Percentiles rank a stretch among this genome's conserved stretches.
Evolutionary conservation across 2,888 invertebrate genomes (phyloP).

Genomic region (Ophion slaviceki): DNA sequence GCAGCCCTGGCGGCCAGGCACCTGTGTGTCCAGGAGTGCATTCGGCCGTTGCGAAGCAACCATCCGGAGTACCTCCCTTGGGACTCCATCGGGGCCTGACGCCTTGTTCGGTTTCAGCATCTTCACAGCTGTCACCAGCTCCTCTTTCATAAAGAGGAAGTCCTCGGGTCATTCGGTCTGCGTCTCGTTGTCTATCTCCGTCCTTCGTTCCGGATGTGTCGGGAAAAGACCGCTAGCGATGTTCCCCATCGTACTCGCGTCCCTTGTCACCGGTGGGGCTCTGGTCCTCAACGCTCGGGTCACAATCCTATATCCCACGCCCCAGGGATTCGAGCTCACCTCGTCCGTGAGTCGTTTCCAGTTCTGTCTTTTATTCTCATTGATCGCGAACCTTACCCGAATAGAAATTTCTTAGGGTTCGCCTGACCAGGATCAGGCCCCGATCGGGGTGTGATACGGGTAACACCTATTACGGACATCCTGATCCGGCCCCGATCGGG

Average conservation of each 20-base stretch:
- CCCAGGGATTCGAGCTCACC: too few relatives aligned
- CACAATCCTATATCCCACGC: too few relatives aligned
- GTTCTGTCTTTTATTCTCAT: too few relatives aligned
- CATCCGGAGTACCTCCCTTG: conserved; percentile 35
- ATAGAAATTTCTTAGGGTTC: too few relatives aligned
- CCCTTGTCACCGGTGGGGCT: conserved; percentile 30
- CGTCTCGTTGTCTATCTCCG: background rate
- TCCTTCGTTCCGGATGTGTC: conserved; percentile 42
- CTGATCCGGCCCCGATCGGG: too few relatives aligned
- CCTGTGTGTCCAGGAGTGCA: conserved; percentile 47
- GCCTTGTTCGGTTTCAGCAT: conserved; percentile 11
- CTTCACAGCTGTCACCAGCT: conserved; percentile 41
- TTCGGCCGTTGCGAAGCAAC: conserved; percentile 27
- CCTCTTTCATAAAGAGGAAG: conserved; percentile 27
- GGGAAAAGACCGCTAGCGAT: conserved; percentile 33
- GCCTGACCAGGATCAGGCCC: too few relatives aligned
- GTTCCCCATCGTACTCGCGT: conserved; percentile 40
- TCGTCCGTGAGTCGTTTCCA: too few relatives aligned
- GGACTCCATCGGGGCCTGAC: conserved; percentile 41
- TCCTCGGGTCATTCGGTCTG: background rate
- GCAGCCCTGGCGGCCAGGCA: conserved; percentile 39
- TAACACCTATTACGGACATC: too few relatives aligned
- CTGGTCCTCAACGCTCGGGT: background rate
- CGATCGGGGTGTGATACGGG: too few relatives aligned
- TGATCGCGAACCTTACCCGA: too few relatives aligned